A percentile compares a stretch with the other conserved stretches of the same genome.
phyloP scores from a whole-genome alignment of 2,888 invertebrate genomes.

The Parnassius smintheus region DNA sequence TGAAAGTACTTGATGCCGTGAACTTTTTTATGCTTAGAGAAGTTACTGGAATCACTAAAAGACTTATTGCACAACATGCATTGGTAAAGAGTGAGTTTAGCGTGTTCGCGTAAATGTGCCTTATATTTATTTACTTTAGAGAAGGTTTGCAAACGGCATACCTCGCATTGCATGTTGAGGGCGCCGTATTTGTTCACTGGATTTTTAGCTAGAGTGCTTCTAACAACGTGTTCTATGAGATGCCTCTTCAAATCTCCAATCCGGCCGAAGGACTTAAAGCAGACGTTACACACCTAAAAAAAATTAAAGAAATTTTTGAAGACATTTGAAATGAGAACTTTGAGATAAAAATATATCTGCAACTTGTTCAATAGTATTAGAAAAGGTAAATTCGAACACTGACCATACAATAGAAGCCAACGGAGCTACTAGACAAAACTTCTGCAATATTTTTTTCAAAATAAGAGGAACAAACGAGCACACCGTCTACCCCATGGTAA shows the following conservation, averaged over 20 bases:
- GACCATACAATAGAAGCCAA: too few species aligned
- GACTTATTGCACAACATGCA: constrained; percentile 73
- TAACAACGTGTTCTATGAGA: constrained; percentile 71
- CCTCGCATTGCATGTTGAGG: constrained; percentile 63
- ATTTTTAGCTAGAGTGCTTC: constrained; percentile 62
- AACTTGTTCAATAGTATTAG: too few species aligned
- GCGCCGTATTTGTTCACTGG: constrained; percentile 56
- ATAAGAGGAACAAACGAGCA: too few species aligned
- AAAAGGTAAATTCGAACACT: too few species aligned
- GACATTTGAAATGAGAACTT: too few species aligned
- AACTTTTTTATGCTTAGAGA: constrained; percentile 76
- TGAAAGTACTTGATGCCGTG: constrained; percentile 64
- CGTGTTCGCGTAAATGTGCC: constrained; percentile 71
- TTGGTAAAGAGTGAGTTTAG: constrained; percentile 70
- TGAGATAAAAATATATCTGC: too few species aligned
- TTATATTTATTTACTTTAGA: constrained; percentile 67
- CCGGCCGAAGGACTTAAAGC: constrained; percentile 65
- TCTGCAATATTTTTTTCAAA: too few species aligned
- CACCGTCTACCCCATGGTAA: too few species aligned
- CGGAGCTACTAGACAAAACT: too few species aligned
- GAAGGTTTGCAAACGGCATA: constrained; percentile 60
- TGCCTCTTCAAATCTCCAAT: constrained; percentile 72
- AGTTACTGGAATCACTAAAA: constrained; percentile 76
- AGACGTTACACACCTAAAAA: constrained; percentile 64
- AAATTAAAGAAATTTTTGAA: neutral